Conservation (phyloP, 2,797 vertebrate genomes). For the Characodon lateralis region DNA sequence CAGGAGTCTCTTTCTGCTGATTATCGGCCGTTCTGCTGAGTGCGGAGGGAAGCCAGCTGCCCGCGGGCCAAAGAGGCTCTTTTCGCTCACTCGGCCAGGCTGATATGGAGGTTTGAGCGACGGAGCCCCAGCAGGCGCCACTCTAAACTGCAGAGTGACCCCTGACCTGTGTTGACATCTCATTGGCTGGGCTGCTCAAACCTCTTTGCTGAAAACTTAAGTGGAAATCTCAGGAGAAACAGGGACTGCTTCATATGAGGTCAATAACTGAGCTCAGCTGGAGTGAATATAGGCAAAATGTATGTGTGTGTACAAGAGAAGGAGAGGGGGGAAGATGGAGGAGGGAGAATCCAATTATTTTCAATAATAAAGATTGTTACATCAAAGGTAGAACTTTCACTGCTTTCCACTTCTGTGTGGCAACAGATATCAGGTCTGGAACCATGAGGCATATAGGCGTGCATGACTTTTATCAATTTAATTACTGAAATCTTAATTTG, state of each 20-base stretch:
- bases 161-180: conserved; percentile 37
- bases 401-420: conserved; percentile 72
- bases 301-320: conserved; percentile 27
- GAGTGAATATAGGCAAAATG: conserved; percentile 50
- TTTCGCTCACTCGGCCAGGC: conserved; percentile 71
- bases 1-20: conserved; percentile 75
- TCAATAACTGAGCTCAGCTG: conserved; percentile 75
- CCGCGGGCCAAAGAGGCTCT: conserved; percentile 63
- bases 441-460: conserved; percentile 76
- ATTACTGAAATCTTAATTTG: conserved; percentile 84
- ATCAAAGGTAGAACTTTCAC: conserved; percentile 82
- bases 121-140: conserved; percentile 53
- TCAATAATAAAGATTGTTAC: conserved; percentile 81
- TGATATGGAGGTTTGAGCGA: conserved; percentile 62
- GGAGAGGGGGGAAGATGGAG: conserved; percentile 5
- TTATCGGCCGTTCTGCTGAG: conserved; percentile 70
- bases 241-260: conserved; percentile 41
- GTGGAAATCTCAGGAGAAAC: conserved; percentile 46
- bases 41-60: conserved; percentile 72
- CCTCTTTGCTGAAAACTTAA: conserved; percentile 34
- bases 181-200: conserved; percentile 23
- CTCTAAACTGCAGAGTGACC: conserved; percentile 63
- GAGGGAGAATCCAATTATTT: conserved; percentile 81
- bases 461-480: conserved; percentile 84
- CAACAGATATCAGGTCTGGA: conserved; percentile 78